A percentile compares a stretch with the other conserved stretches of the same genome.
phyloP scores from a whole-genome alignment of 2,113 vertebrate genomes.

The Melierax canorus region DNA sequence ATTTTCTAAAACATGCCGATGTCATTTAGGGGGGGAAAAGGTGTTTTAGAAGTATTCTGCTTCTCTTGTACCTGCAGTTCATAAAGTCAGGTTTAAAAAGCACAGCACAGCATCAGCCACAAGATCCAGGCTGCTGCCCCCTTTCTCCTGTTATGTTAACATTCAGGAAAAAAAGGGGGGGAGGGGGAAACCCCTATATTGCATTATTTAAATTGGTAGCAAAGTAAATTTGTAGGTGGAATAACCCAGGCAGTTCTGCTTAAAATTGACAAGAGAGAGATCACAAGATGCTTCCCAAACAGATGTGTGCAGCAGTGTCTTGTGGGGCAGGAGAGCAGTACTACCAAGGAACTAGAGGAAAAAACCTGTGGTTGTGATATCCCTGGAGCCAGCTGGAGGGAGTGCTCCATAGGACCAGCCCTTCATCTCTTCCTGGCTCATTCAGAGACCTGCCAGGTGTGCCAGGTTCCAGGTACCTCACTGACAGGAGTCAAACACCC shows the following conservation, averaged over 20 bases:
- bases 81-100: background rate
- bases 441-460: background rate
- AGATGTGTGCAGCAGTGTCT: fast-evolving
- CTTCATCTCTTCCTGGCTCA: background rate
- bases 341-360: background rate
- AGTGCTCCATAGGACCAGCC: background rate
- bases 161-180: background rate
- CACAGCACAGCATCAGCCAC: background rate
- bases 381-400: background rate
- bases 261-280: background rate
- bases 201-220: background rate
- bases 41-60: background rate
- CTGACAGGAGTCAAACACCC: background rate
- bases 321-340: fast-evolving
- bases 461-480: background rate
- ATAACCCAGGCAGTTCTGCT: background rate
- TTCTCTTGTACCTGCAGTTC: background rate
- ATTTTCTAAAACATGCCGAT: background rate
- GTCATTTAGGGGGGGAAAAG: fast-evolving
- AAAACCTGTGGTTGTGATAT: fast-evolving
- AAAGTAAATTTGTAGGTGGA: background rate
- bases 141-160: background rate
- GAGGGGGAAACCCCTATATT: fast-evolving
- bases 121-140: background rate
- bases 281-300: background rate